Conservation (phyloP, 2,888 invertebrate species). For the Tipula confusa region DNA sequence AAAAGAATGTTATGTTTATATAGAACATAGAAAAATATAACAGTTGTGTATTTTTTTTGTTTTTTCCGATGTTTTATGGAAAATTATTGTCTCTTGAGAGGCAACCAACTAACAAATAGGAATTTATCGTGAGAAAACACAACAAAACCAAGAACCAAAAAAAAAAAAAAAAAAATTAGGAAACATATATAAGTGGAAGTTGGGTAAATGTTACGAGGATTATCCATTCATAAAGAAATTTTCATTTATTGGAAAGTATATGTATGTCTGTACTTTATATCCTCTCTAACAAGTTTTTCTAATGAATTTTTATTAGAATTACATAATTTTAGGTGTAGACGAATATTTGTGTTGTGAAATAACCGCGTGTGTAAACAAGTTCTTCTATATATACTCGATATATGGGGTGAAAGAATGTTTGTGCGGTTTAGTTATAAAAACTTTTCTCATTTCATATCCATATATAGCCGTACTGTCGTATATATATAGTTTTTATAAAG, state of each 20-base stretch:
- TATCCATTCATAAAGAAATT: not conserved
- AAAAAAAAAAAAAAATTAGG: not conserved
- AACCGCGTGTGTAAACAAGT: too few relatives aligned
- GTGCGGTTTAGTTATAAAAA: too few relatives aligned
- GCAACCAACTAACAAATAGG: slow-evolving; percentile 3
- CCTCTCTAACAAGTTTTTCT: not conserved
- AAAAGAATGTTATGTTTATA: not conserved
- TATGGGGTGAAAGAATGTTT: too few relatives aligned
- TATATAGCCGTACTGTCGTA: too few relatives aligned
- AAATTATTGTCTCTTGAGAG: slow-evolving; percentile 20
- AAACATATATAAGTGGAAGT: not conserved
- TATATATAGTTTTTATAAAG: too few relatives aligned
- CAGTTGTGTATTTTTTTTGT: not conserved
- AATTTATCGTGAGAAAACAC: slow-evolving; percentile 13
- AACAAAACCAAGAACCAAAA: too few relatives aligned
- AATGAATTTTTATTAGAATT: not conserved
- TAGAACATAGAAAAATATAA: not conserved
- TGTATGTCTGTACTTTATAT: too few relatives aligned
- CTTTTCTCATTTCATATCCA: too few relatives aligned
- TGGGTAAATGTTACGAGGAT: not conserved
- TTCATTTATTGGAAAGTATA: not conserved
- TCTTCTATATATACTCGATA: too few relatives aligned
- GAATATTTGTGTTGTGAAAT: not conserved
- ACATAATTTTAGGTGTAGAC: not conserved
- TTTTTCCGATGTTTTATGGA: not conserved